Conservation (phyloP, 2,888 invertebrate genomes). For the Melikaiella ostensackeni region DNA sequence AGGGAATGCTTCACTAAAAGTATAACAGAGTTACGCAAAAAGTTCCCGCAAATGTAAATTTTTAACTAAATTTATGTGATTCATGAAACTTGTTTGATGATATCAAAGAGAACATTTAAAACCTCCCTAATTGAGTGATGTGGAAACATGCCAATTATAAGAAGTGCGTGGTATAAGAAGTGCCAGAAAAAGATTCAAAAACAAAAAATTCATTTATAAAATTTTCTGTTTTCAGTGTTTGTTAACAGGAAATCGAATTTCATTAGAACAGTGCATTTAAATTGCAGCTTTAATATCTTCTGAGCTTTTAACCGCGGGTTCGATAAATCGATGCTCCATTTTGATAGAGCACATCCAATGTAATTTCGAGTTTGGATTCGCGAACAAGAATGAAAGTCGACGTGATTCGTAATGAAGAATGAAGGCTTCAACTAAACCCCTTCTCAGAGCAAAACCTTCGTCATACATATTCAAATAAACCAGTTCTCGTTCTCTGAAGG, state of each 20-base stretch:
- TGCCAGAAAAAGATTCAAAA: neutral
- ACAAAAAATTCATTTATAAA: neutral
- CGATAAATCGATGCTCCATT: constrained; percentile 18
- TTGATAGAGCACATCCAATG: constrained; percentile 19
- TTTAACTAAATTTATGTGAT: neutral
- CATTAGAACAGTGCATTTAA: constrained; percentile 1
- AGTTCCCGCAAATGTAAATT: neutral
- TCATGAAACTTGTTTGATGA: too few species aligned
- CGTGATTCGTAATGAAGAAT: constrained; percentile 23
- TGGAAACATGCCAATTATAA: neutral
- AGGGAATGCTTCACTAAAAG: neutral
- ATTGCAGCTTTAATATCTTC: constrained; percentile 25
- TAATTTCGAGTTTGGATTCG: constrained; percentile 24
- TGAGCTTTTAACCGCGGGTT: neutral
- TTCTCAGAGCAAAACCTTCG: constrained; percentile 2
- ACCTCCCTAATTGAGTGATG: neutral
- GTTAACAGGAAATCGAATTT: constrained; percentile 3
- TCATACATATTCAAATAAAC: constrained; percentile 8
- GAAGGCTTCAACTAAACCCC: neutral
- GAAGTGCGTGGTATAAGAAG: neutral
- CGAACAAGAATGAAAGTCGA: constrained; percentile 8
- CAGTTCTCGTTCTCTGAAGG: neutral
- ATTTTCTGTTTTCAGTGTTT: neutral
- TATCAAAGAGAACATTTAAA: neutral
- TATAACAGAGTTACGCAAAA: neutral